These are phyloP conservation scores for Aplochiton taeniatus DNA, from an alignment of 2,797 vertebrate genomes.

Conservation along the genomic window DNA sequence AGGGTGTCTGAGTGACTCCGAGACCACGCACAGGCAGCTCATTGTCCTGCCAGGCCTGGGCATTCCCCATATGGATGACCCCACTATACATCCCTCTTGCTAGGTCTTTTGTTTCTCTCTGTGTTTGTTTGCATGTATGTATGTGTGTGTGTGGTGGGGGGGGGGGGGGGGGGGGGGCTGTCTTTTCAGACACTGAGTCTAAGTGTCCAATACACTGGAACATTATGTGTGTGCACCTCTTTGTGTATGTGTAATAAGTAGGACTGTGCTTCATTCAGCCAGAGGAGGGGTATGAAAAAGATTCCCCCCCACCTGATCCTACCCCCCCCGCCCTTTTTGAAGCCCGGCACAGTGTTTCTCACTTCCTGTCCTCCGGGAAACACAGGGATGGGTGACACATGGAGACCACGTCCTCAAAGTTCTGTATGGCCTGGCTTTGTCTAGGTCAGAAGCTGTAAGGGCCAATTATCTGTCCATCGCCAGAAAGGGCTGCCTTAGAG, in stretches of 20 bases:
- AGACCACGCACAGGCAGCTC: constrained; percentile 46
- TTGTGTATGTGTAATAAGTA: constrained; percentile 23
- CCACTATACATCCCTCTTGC: constrained; percentile 42
- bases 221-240: background rate
- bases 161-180: constrained; percentile 40
- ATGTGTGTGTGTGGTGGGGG: constrained; percentile 27
- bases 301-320: constrained; percentile 57
- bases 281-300: constrained; percentile 42
- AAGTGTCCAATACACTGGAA: background rate
- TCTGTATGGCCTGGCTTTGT: constrained; percentile 5
- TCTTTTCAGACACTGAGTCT: background rate
- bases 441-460: no score
- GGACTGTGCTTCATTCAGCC: constrained; percentile 64
- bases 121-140: constrained; percentile 30
- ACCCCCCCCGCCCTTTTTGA: constrained; percentile 22
- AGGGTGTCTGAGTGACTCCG: constrained; percentile 54
- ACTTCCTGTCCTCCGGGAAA: constrained; percentile 11
- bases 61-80: constrained; percentile 22
- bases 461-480: background rate
- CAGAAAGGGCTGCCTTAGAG: background rate
- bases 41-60: constrained; percentile 42
- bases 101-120: constrained; percentile 16
- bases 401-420: constrained; percentile 27
- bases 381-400: constrained; percentile 44
- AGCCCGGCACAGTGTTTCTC: constrained; percentile 20